Evolutionary conservation across 2,797 vertebrate genomes (phyloP), one percentile per base, ranked within the genome.

Genomic region (Poecilia gillii): DNA sequence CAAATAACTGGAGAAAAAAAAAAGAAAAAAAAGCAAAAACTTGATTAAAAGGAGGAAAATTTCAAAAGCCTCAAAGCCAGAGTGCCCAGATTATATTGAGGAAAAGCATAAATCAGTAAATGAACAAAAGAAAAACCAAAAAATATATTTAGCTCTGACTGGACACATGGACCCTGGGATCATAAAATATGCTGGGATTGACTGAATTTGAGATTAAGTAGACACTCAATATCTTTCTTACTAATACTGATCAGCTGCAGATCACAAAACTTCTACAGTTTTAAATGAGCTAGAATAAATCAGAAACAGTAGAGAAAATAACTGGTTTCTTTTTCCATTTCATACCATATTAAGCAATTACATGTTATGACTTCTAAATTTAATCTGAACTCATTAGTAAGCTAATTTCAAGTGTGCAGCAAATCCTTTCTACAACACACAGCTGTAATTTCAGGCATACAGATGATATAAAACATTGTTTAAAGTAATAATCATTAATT

Each of bases 1-100:
- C 49, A 20, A 23, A 53, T 57, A 77, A 64, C 31, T 18, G 31
- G 28, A 25, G 3, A 28, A 4, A 59, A 31, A 59, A 6, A 77
- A 71, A 49, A 25, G 1, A 28, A 28, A 59, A 31, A 31, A 2
- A 77, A 66, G 25, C 3, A 55, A 25, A 59, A 0, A 41, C 46
- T 57, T 77, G 41, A 76, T 46, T 43, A 11, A 57, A 16, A 70
- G n/a, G 18, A 28, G 70, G 11, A 76, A 41, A 11, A 83, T 59
- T 62, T 25, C 39, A 39, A 64, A 85, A 75, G 28, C 36, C 33
- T 47, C 9, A 9, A 75, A 11, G 51, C n/a, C 33, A 57, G 45
- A 78, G 43, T 25, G 3, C 0, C 31, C 18, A 64, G 13, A 20
- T 36, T 36, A 0, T 64, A 64, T 36, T 36, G n/a, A 25, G 4